Evolutionary conservation across 2,888 invertebrate genomes (phyloP), one percentile per base, ranked within the genome.

Genomic region (Thymelicus sylvestris): DNA sequence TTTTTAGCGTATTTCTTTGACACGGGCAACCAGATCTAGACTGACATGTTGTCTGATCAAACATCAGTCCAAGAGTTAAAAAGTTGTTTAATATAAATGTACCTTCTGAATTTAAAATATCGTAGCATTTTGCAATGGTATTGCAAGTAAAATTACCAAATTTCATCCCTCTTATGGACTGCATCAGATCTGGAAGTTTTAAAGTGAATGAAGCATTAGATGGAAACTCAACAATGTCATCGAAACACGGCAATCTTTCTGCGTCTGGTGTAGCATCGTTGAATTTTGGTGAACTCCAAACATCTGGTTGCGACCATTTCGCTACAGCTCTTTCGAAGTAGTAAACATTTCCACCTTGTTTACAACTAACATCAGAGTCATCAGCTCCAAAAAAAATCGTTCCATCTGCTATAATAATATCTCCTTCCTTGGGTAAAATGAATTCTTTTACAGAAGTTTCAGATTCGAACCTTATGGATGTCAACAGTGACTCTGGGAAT

Each of bases 261-360:
- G 89, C 81, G 75, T 94, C 92, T 0, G 95, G 95, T 6, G 94
- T 89, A 0, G 94, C 95, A 73, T 88, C 84, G 72, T 90, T 94
- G 64, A 90, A 90, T 60, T 79, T 85, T 1, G 85, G 74, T 0
- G 90, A 90, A 15, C 81, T 84, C 95, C 95, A 95, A 13, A 88
- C 91, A 60, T 87, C 87, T 0, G 92, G 87, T 77, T 92, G 85
- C 1, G 79, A 77, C 94, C 94, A 93, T 1, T 85, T 79, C 3
- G 85, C 83, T 4, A 78, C 75, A 0, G 85, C 79, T 63, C 84
- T 87, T 48, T 90, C 88, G 48, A 85, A 73, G 67, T 88, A 92
- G 74, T 87, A 86, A 2, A 84, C 78, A 57, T 87, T 86, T 0
- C 84, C 84, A 61, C 84, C 81, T 55, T 78, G 76, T 64, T 77